These are phyloP conservation scores for Microctenopoma steveboyesi DNA, from an alignment of 2,797 vertebrate genomes.

Conservation along the genomic window DNA sequence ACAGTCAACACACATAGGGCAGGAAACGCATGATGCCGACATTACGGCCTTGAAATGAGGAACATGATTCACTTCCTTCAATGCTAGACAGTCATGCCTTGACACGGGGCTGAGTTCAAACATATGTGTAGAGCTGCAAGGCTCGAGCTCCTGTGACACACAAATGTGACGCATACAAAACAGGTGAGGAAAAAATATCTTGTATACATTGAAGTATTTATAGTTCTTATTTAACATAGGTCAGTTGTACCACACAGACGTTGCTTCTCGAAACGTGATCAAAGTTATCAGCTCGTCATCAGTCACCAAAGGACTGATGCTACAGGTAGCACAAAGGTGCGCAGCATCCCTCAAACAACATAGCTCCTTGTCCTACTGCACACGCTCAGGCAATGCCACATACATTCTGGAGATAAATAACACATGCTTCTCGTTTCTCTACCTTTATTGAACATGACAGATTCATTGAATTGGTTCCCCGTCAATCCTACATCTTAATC, in stretches of 20 bases:
- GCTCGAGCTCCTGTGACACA: conserved; percentile 6
- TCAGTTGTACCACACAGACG: conserved; percentile 3
- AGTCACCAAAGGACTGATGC: conserved; percentile 16
- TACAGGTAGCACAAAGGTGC: conserved; percentile 47
- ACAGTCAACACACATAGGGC: conserved; percentile 45
- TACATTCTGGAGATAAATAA: conserved; percentile 58
- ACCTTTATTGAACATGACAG: conserved; percentile 61
- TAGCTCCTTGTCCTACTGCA: conserved; percentile 27
- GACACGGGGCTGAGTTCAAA: conserved; percentile 47
- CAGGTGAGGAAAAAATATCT: conserved; percentile 14
- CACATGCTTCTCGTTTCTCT: conserved; percentile 40
- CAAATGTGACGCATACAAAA: conserved; percentile 15
- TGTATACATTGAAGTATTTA: conserved; percentile 13
- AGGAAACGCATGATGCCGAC: conserved; percentile 76
- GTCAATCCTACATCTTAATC: conserved; percentile 69
- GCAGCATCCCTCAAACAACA: conserved; percentile 29
- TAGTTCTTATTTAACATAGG: neutral
- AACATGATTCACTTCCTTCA: conserved; percentile 83
- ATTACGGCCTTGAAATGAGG: conserved; percentile 74
- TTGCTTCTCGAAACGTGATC: conserved; percentile 18
- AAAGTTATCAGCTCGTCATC: conserved; percentile 32
- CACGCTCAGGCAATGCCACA: conserved; percentile 16
- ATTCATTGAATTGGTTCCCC: conserved; percentile 62
- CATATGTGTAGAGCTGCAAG: conserved; percentile 17
- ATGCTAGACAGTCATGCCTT: conserved; percentile 57